Conservation (phyloP, 1,140 invertebrate species). For the Globodera ellingtonae region DNA sequence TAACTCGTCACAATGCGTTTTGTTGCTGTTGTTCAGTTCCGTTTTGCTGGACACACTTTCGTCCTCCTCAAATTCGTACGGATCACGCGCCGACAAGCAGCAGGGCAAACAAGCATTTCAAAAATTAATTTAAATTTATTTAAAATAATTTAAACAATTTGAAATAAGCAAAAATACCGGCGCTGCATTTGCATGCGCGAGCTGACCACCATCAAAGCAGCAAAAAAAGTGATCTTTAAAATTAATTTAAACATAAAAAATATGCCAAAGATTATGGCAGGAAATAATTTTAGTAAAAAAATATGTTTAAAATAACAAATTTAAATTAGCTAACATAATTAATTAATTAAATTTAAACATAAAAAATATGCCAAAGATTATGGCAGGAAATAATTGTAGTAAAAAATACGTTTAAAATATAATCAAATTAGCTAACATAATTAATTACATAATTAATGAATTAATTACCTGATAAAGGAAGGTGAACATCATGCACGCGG, state of each 20-base stretch:
- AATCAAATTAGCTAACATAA: not conserved
- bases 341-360: not conserved
- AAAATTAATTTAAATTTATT: not conserved
- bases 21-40: not conserved
- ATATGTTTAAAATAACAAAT: too few relatives aligned
- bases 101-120: constrained; percentile 65
- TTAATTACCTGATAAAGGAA: constrained; percentile 62
- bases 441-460: not conserved
- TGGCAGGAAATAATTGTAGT: not conserved
- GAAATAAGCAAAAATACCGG: not conserved
- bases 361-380: constrained; percentile 9
- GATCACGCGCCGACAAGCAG: constrained; percentile 45
- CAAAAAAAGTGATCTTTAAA: constrained; percentile 66
- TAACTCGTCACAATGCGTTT: not conserved
- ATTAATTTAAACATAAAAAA: not conserved
- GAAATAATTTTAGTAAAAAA: not conserved
- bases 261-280: not conserved
- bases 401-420: too few relatives aligned
- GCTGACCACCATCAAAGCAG: constrained; percentile 66
- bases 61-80: constrained; percentile 12
- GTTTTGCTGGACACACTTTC: constrained; percentile 27
- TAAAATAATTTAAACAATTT: too few relatives aligned
- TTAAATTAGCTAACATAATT: not conserved
- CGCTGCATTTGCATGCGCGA: constrained; percentile 61
- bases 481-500: constrained; percentile 64